Base-by-base conservation (phyloP, 2,797 vertebrate species). In the Ispidina picta region DNA sequence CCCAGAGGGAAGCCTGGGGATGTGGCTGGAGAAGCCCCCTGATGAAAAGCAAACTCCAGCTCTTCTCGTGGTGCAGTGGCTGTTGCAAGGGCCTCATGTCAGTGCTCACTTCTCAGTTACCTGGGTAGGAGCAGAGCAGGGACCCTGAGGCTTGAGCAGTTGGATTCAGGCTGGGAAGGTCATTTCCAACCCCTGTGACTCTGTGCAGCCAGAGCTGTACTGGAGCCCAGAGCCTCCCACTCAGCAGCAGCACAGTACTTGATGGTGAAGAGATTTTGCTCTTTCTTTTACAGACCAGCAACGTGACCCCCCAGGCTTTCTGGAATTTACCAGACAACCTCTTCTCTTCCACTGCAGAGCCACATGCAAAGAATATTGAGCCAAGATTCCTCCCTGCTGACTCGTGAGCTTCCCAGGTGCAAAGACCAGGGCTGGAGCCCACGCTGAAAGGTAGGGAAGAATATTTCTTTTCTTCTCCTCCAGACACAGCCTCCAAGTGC, bases 271-370 rank as follows among this genome's bases (percentile, higher is more conserved):
- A 13, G 23, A 6, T 65, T 58, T 60, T 73, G 31, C 26, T 20
- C n/a, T 49, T 64, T 73, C 65, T 74, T 51, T 54, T 3, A 43
- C 78, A 54, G 48, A 10, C 6, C 6, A 1, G n/a, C 66, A 59
- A 29, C 5, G 0, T 14, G 8, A 41, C 19, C 19, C 4, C 0
- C 5, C 13, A 25, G 33, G 15, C 5, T 60, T 68, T 29, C 51
- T 48, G 15, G 18, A 21, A 58, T 17, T 60, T n/a, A 37, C 28
- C 1, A 12, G 17, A 28, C 26, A 6, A 6, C 41, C 9, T 88
- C 39, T 60, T 35, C 54, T 90, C 68, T 43, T 44, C 76, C 19
- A 6, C 51, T 29, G 3, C 21, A 10, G 25, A 64, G 58, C 44
- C 22, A 33, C 0, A 4, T 29, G 54, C 65, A 35, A 28, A 12